Base-by-base conservation (phyloP, 1,140 invertebrate species). In the Ruditapes philippinarum region DNA sequence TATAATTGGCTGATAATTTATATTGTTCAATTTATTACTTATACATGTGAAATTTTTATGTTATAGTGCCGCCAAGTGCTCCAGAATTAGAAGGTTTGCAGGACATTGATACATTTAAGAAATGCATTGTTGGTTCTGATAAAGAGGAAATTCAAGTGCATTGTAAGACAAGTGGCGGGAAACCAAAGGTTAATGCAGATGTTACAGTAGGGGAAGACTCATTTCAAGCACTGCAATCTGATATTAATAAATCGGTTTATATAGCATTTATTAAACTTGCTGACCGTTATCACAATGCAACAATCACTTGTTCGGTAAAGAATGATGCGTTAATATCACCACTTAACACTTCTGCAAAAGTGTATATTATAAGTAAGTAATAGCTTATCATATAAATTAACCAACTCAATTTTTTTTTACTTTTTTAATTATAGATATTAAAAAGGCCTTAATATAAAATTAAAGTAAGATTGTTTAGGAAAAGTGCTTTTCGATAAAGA, bases 321-420 rank as follows among this genome's bases (percentile, higher is more conserved):
- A 70, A 70, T 17, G 65, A 70, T 70, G 65, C 65, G 1, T 38
- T 70, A 22, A 40, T 14, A 36, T 70, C 65, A 5, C 7, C 65
- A 1, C 3, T 70, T 11, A 40, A 14, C n/a, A 28, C n/a, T 19
- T 38, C 33, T 14, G 65, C 65, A 9, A 31, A 7, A 1, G 33
- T 65, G 25, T 65, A 70, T 40, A 17, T 70, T 36, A 70, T 70
- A 2, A 70, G 65, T 70, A 70, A 70, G 65, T 38, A n/a, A n/a
- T n/a, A n/a, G n/a, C n/a, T n/a, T n/a, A n/a, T n/a, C n/a, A n/a
- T n/a, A n/a, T n/a, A n/a, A n/a, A n/a, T n/a, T n/a, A n/a, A n/a
- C n/a, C n/a, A n/a, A n/a, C n/a, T n/a, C n/a, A n/a, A n/a, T n/a
- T n/a, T n/a, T n/a, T n/a, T n/a, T n/a, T n/a, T n/a, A n/a, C n/a